Evolutionary conservation across 1,140 invertebrate species (phyloP).

Genomic region (Lineus longissimus): DNA sequence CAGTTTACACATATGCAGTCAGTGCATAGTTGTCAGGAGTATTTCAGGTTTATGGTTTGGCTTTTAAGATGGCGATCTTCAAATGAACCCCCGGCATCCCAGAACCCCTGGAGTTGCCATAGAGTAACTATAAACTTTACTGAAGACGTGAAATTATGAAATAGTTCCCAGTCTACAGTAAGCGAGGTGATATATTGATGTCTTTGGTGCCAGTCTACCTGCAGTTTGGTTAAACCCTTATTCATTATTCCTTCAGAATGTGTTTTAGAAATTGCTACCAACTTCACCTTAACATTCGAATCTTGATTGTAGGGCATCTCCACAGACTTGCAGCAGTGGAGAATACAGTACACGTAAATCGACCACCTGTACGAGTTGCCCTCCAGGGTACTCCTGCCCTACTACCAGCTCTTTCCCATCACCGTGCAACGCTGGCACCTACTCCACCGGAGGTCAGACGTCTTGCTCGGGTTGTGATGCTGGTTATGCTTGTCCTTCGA

Average conservation of each 20-base stretch:
- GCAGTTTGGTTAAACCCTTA: neutral
- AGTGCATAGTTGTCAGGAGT: no score
- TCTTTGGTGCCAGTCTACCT: neutral
- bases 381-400: conserved; percentile 40
- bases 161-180: no score
- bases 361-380: conserved; percentile 36
- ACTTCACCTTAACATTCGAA: neutral
- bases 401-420: conserved; percentile 24
- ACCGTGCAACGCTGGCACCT: conserved; percentile 34
- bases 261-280: neutral
- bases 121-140: no score
- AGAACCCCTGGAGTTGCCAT: no score
- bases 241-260: neutral
- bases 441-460: conserved; percentile 25
- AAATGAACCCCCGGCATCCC: no score
- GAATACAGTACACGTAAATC: conserved; percentile 33
- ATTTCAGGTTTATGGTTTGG: no score
- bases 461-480: conserved; percentile 35
- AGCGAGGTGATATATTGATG: neutral
- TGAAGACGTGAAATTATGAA: no score
- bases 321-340: conserved; percentile 29
- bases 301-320: conserved; percentile 20
- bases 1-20: no score
- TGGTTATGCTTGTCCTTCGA: conserved; percentile 41
- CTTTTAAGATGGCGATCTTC: no score